Evolutionary conservation across 2,797 vertebrate genomes (phyloP), one percentile per base, ranked within the genome.

Genomic region (Moxostoma hubbsi): DNA sequence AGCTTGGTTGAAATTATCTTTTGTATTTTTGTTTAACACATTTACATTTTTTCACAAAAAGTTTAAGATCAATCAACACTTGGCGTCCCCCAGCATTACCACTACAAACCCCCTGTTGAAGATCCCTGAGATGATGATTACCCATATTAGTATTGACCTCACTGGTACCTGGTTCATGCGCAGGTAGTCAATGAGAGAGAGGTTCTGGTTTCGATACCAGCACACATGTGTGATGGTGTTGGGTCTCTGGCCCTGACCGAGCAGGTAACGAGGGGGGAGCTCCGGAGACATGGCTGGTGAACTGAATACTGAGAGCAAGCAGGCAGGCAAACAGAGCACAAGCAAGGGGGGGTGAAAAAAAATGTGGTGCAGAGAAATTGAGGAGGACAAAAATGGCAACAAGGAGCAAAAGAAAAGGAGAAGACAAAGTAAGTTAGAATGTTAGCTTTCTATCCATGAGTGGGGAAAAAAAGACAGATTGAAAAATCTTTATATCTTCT

Each of bases 201-300:
- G 94, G 91, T 95, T 97, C 93, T 97, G 96, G 92, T 95, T 97
- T 90, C 97, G 93, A 89, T 97, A 98, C 96, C 96, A 98, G 90
- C 96, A 98, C 92, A 98, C 96, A 67, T 96, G 97, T 85, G 96
- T 97, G 93, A 97, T 94, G 90, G 96, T 97, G 92, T 97, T 97
- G 87, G 96, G 96, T 89, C 95, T 93, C 88, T 96, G 96, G 82
- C 91, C 93, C 93, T 96, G 94, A 91, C 95, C 94, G 74, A 96
- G 94, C 83, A 96, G 94, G 90, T 93, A 95, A 68, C 94, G 94
- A 91, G 94, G 94, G 89, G 95, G 95, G 80, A 96, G 94, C 86
- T 96, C 95, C 72, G 94, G 94, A 82, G 94, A 95, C 78, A 90
- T 89, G 69, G 94, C 93, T 82, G 94, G 92, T 90, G 95, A 96